Percentiles rank a stretch among this genome's conserved stretches.
Evolutionary conservation across 2,888 invertebrate species (phyloP).

Genomic region (Lycophotia porphyrea): DNA sequence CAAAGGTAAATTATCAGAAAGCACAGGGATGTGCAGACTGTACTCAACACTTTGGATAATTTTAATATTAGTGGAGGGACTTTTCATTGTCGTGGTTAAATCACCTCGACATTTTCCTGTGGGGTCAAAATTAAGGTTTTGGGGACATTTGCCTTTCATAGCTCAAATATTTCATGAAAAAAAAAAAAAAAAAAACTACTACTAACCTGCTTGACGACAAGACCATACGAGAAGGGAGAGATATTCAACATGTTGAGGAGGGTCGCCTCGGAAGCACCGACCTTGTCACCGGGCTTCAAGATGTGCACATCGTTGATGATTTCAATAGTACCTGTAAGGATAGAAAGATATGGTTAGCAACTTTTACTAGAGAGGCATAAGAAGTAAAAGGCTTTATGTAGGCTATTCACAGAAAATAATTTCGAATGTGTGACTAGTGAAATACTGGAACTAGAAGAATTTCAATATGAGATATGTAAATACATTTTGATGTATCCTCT

Average conservation of each 20-base stretch:
- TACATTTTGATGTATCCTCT: background rate
- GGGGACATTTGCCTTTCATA: background rate
- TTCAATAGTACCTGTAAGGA: conserved; percentile 96
- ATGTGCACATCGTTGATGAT: conserved; percentile 99
- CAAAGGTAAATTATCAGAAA: conserved; percentile 89
- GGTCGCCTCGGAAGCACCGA: conserved; percentile 99
- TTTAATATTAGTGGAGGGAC: background rate
- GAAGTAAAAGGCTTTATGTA: background rate
- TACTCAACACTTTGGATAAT: conserved; percentile 88
- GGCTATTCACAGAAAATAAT: background rate
- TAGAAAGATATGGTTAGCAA: conserved; percentile 8
- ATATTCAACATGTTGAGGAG: conserved; percentile 99
- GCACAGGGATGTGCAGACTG: conserved; percentile 78
- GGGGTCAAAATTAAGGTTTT: background rate
- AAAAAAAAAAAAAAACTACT: background rate
- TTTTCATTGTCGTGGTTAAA: background rate
- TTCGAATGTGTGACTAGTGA: background rate
- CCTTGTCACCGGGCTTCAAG: conserved; percentile 98
- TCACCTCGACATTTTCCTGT: background rate
- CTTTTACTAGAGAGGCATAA: background rate
- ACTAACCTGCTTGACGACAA: conserved; percentile 95
- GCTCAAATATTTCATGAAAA: background rate
- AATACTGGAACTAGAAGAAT: background rate
- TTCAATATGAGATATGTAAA: background rate
- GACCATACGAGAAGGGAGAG: conserved; percentile 99